phyloP scores from a whole-genome alignment of 1,140 invertebrate genomes.

The Gryllus bimaculatus region DNA sequence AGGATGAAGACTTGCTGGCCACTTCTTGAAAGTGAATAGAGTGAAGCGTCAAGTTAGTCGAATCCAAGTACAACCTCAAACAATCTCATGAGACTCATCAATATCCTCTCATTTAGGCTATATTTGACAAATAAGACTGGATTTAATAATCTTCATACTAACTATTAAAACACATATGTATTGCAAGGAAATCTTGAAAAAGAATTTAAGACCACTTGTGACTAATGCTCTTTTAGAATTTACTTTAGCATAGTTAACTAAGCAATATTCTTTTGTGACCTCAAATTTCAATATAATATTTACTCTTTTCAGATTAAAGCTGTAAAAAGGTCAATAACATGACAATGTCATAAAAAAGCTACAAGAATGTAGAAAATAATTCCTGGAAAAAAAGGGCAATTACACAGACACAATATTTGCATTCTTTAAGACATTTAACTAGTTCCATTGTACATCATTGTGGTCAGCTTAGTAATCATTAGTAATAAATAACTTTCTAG shows the following conservation, averaged over 20 bases:
- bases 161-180: constrained; percentile 6
- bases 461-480: too few relatives aligned
- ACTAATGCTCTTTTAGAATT: neutral
- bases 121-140: constrained; percentile 1
- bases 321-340: neutral
- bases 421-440: neutral
- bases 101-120: constrained; percentile 4
- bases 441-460: neutral
- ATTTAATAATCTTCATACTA: neutral
- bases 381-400: constrained; percentile 10
- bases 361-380: neutral
- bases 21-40: constrained; percentile 25
- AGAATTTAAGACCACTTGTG: neutral
- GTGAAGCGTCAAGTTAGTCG: constrained; percentile 23
- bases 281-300: neutral
- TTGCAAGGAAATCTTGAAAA: neutral
- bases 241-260: neutral
- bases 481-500: too few relatives aligned
- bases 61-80: constrained; percentile 7
- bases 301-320: neutral
- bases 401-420: constrained; percentile 9
- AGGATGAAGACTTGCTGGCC: constrained; percentile 19
- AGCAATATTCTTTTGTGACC: neutral
- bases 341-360: neutral
- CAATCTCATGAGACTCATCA: constrained; percentile 4